Evolutionary conservation across 2,113 vertebrate genomes (phyloP), one percentile per base, ranked within the genome.

Genomic region (Nansenia antarctica): DNA sequence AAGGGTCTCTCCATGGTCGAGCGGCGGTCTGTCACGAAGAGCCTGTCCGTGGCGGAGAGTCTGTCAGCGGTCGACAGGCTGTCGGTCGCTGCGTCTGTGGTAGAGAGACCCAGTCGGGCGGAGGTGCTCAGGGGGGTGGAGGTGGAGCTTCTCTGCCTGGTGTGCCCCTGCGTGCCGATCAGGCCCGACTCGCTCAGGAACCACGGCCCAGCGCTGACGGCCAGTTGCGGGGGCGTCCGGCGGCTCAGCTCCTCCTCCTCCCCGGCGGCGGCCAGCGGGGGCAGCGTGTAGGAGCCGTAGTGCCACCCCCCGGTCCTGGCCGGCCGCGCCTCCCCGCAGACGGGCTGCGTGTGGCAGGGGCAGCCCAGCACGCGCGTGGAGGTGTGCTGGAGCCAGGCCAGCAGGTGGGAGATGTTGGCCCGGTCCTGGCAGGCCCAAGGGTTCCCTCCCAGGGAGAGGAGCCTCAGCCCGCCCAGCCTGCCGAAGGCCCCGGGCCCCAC

Each of bases 391-490:
- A 89, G 69, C 98, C 98, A 99, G 27, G 77, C 84, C 4, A 94
- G 47, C 80, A 99, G 67, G 53, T 96, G 94, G 0, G 62, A 75
- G 20, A 96, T 91, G 27, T 89, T 93, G 12, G 77, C 69, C 7
- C 72, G 32, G 0, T 94, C 86, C 1, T 94, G 82, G 58, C 98
- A 99, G 7, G 91, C 90, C 98, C 98, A 99, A 0, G 94, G 96
- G 83, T 99, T 99, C 88, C 92, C 92, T 0, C 93, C 86, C 15
- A 99, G 89, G 0, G 94, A 95, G 57, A 99, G 88, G 0, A 93
- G 83, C 74, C 79, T 87, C 12, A 99, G 85, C 20, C 87, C 90
- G 1, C 74, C 57, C 53, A 97, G 84, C 69, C 90, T 91, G 63
- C 94, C 92, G 3, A 99, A 93, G 35, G 92, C 92, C 66, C 93